These are phyloP conservation scores for Hormaphis cornu DNA, from an alignment of 1,140 invertebrate species.

Conservation along the genomic window DNA sequence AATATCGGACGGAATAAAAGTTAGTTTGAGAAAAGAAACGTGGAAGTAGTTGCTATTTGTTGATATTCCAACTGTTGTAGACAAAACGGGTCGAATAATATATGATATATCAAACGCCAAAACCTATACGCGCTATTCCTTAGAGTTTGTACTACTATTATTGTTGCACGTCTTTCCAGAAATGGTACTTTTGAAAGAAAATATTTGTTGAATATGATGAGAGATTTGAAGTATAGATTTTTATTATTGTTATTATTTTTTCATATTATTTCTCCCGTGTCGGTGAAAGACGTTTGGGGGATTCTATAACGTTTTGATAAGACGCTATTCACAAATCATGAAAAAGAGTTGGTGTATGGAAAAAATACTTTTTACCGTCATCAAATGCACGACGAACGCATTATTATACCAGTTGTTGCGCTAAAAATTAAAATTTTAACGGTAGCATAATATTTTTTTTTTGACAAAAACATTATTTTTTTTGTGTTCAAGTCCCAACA, in stretches of 20 bases:
- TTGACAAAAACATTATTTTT: too few relatives aligned
- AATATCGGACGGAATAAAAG: conserved; percentile 11
- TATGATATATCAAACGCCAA: conserved; percentile 5
- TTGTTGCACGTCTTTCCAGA: neutral
- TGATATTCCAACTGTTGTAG: neutral
- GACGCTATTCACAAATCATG: neutral
- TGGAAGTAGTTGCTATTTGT: neutral
- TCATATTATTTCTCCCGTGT: neutral
- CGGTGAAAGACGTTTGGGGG: neutral
- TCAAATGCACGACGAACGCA: neutral
- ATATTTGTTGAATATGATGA: conserved; percentile 14
- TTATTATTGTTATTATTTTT: too few relatives aligned
- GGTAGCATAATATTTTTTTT: too few relatives aligned
- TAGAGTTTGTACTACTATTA: neutral
- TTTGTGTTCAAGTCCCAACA: too few relatives aligned
- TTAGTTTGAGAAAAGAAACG: neutral
- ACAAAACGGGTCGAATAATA: conserved; percentile 14
- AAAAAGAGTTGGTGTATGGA: neutral
- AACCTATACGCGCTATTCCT: neutral
- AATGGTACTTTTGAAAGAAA: neutral
- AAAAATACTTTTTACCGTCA: too few relatives aligned
- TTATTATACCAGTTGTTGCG: neutral
- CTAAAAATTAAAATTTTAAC: too few relatives aligned
- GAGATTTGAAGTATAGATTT: conserved; percentile 6
- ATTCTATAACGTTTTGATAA: conserved; percentile 6